Percentiles rank a stretch among this genome's conserved stretches.
phyloP scores from a whole-genome alignment of 2,113 vertebrate species.

The Coturnix japonica region DNA sequence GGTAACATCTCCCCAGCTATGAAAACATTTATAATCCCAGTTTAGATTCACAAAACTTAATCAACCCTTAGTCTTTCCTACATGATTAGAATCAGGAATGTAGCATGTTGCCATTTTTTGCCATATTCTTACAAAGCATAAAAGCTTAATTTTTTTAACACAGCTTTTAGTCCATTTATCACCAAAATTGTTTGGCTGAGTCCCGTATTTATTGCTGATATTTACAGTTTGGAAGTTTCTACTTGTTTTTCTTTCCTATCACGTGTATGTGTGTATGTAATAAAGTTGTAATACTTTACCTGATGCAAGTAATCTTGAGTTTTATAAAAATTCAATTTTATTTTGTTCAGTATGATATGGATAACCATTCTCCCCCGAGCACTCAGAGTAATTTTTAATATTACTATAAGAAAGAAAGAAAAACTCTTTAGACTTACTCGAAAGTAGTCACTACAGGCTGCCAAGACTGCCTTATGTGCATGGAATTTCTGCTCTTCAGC shows the following conservation, averaged over 20 bases:
- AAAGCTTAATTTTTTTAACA: background rate
- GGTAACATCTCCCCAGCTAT: background rate
- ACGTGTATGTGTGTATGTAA: background rate
- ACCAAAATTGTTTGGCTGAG: background rate
- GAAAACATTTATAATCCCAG: background rate
- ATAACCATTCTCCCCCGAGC: background rate
- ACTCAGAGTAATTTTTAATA: background rate
- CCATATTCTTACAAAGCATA: background rate
- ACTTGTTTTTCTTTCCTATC: background rate
- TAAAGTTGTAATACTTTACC: background rate
- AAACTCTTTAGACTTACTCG: conserved; percentile 82
- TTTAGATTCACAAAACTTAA: background rate
- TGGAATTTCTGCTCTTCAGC: conserved; percentile 97
- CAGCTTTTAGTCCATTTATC: background rate
- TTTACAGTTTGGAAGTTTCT: background rate
- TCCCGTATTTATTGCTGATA: background rate
- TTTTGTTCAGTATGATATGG: background rate
- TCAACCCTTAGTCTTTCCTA: background rate
- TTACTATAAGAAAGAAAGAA: background rate
- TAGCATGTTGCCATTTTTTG: background rate
- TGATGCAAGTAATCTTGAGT: background rate
- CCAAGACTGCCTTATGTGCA: conserved; percentile 94
- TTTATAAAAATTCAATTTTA: background rate
- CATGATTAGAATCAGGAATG: background rate
- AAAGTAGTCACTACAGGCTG: conserved; percentile 98